These are phyloP conservation scores for Lutraria lutraria DNA, from an alignment of 2,888 invertebrate species.

Conservation along the genomic window DNA sequence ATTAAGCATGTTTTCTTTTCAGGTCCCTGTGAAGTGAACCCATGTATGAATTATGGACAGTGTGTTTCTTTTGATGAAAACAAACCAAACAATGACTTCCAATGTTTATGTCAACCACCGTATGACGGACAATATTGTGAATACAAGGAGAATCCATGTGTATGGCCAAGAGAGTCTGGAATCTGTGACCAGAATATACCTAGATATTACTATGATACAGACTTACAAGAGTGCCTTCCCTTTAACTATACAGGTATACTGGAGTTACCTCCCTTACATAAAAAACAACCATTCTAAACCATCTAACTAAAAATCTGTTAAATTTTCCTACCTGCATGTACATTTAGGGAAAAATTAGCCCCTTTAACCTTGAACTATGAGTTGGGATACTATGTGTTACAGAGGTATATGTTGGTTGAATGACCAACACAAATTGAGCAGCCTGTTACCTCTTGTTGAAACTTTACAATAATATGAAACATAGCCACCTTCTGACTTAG, in stretches of 20 bases:
- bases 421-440: no score
- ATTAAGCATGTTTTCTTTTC: no score
- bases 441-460: no score
- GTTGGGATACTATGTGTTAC: no score
- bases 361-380: no score
- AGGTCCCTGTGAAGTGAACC: constrained; percentile 79
- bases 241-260: constrained; percentile 81
- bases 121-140: constrained; percentile 81
- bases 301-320: no score
- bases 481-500: no score
- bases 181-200: constrained; percentile 76
- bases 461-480: no score
- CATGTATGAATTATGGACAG: constrained; percentile 81
- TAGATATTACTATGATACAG: constrained; percentile 81
- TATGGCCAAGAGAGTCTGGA: constrained; percentile 80
- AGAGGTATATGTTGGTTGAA: no score
- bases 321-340: no score
- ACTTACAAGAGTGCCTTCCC: constrained; percentile 79
- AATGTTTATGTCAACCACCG: constrained; percentile 80
- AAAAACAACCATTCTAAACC: no score
- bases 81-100: constrained; percentile 64
- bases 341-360: no score
- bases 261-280: neutral
- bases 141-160: constrained; percentile 80
- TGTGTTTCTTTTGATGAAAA: constrained; percentile 71